These are phyloP conservation scores for Harpagifer antarcticus DNA, from an alignment of 2,797 vertebrate genomes.

Conservation along the genomic window DNA sequence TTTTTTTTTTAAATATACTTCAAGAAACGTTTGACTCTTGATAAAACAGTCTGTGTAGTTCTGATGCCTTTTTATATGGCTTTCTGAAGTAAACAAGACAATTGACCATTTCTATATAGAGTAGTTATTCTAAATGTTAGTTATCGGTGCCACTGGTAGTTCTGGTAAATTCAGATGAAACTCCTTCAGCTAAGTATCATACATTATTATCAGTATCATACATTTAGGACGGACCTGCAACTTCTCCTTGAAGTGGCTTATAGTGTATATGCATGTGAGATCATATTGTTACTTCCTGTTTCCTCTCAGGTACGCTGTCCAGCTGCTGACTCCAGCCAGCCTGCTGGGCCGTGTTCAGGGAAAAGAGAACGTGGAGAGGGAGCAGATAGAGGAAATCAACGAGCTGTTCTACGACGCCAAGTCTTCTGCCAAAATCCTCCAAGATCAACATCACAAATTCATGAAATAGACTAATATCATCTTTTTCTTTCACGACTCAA, in stretches of 20 bases:
- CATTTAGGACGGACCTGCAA: background rate
- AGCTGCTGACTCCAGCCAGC: constrained; percentile 96
- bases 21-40: background rate
- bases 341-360: constrained; percentile 96
- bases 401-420: constrained; percentile 99
- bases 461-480: constrained; percentile 89
- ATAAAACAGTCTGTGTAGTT: background rate
- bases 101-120: background rate
- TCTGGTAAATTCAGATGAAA: too few species aligned
- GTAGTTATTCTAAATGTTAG: too few species aligned
- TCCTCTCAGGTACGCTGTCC: constrained; percentile 90
- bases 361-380: constrained; percentile 95
- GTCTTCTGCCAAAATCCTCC: constrained; percentile 97
- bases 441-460: constrained; percentile 97
- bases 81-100: too few species aligned
- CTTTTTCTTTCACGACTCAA: background rate
- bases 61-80: background rate
- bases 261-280: background rate
- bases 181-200: too few species aligned
- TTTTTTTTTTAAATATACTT: background rate
- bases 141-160: too few species aligned
- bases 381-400: constrained; percentile 97
- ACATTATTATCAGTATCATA: too few species aligned
- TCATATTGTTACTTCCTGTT: background rate
- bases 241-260: background rate